Percentiles rank a stretch among this genome's conserved stretches.
Evolutionary conservation across 2,797 vertebrate species (phyloP).

Genomic region (Garrulus glandarius): DNA sequence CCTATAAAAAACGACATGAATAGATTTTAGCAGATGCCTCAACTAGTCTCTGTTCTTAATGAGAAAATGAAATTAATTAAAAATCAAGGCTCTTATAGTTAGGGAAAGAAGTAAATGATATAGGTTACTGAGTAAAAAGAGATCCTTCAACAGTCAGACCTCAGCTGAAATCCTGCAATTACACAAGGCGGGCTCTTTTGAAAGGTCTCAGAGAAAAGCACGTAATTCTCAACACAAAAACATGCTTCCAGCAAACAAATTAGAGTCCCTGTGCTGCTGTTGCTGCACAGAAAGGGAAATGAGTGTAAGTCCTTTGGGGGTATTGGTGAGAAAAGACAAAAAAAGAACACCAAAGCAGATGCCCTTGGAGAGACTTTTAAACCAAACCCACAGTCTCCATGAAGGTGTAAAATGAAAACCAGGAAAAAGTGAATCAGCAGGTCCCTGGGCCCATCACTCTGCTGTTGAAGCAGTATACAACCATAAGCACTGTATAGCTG

Average conservation of each 20-base stretch:
- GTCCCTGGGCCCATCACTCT: background rate
- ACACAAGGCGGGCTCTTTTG: background rate
- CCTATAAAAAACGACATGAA: background rate
- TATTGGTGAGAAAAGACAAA: background rate
- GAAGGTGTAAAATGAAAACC: background rate
- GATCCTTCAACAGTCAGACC: background rate
- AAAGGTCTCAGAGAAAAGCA: constrained; percentile 16
- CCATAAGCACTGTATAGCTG: background rate
- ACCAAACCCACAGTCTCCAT: background rate
- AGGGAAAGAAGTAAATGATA: background rate
- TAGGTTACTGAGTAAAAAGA: background rate
- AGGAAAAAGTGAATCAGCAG: background rate
- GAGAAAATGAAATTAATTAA: constrained; percentile 30
- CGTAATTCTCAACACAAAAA: background rate
- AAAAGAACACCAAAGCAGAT: background rate
- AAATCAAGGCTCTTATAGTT: constrained; percentile 1
- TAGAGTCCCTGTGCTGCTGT: background rate
- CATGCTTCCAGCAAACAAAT: constrained; percentile 9
- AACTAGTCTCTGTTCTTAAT: background rate
- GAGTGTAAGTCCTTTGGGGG: background rate
- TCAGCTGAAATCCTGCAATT: background rate
- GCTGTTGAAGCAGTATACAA: background rate
- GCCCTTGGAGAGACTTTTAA: background rate
- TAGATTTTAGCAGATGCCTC: constrained; percentile 11
- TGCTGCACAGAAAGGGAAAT: background rate